Evolutionary conservation across 1,140 invertebrate species (phyloP).

Genomic region (Magallana gigas): DNA sequence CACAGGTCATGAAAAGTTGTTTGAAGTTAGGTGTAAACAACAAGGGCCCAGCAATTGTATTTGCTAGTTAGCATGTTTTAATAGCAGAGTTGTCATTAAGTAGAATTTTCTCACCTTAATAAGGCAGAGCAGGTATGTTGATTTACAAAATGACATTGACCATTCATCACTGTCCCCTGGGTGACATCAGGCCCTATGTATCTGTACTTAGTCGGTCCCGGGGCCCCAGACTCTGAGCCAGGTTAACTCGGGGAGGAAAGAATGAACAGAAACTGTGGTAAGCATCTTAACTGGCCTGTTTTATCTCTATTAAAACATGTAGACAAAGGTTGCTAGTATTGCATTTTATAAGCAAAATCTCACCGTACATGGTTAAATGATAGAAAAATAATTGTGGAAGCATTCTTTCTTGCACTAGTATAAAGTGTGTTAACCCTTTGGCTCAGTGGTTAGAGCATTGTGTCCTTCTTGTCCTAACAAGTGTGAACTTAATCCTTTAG

Average conservation of each 20-base stretch:
- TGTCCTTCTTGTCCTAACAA: no score
- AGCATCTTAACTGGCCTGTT: background rate
- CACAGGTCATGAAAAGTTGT: no score
- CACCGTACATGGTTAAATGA: no score
- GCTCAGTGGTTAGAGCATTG: no score
- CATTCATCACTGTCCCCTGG: background rate
- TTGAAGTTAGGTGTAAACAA: no score
- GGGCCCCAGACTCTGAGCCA: background rate
- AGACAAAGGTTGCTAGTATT: no score
- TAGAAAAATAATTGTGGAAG: no score
- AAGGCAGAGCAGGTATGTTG: background rate
- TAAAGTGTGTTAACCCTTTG: no score
- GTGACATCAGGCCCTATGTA: background rate
- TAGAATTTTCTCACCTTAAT: background rate
- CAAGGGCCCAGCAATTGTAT: background rate
- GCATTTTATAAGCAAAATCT: no score
- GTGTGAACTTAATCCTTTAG: no score
- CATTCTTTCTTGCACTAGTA: no score
- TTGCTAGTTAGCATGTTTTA: background rate
- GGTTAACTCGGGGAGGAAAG: background rate
- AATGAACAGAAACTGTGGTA: background rate
- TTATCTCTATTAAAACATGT: no score
- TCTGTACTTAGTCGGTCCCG: background rate
- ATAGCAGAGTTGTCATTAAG: conserved; percentile 10
- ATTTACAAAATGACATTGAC: conserved; percentile 22